These are phyloP conservation scores for Amphimallon solstitiale DNA, from an alignment of 2,888 invertebrate species.

Conservation along the genomic window DNA sequence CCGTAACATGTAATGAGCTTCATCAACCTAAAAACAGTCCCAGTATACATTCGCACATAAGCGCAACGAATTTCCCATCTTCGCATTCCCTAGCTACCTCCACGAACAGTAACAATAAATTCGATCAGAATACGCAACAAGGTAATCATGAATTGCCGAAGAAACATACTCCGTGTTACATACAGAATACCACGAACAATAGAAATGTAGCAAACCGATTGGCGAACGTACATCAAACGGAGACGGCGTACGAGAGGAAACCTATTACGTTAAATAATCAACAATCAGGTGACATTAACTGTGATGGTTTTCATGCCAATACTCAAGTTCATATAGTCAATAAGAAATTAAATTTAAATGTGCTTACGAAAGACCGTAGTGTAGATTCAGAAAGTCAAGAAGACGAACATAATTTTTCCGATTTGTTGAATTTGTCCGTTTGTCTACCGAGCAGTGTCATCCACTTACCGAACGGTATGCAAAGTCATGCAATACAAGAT, in stretches of 20 bases:
- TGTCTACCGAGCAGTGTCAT: constrained; percentile 57
- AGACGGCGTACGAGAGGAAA: constrained; percentile 34
- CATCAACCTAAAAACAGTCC: constrained; percentile 53
- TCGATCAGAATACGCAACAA: constrained; percentile 42
- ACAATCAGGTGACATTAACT: constrained; percentile 47
- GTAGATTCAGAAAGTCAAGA: constrained; percentile 57
- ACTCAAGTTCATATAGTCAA: constrained; percentile 43
- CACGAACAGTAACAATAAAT: constrained; percentile 25
- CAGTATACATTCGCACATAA: constrained; percentile 53
- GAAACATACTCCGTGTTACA: constrained; percentile 38
- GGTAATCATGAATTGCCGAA: constrained; percentile 35
- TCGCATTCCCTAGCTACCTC: constrained; percentile 45
- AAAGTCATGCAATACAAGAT: constrained; percentile 47
- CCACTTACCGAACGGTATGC: constrained; percentile 52
- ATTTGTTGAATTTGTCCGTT: constrained; percentile 59
- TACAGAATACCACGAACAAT: constrained; percentile 50
- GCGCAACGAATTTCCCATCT: constrained; percentile 41
- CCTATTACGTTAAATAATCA: constrained; percentile 20
- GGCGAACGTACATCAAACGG: constrained; percentile 46
- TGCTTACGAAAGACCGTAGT: constrained; percentile 50
- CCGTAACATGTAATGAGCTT: constrained; percentile 64
- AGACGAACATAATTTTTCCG: constrained; percentile 60
- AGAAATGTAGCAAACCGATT: constrained; percentile 43
- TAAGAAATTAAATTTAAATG: constrained; percentile 46
- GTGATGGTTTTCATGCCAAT: constrained; percentile 50